Percentiles rank a stretch among this genome's conserved stretches.
These are phyloP conservation scores for Noctuana brunneofusca DNA, from an alignment of 2,888 invertebrate species.

Conservation along the genomic window DNA sequence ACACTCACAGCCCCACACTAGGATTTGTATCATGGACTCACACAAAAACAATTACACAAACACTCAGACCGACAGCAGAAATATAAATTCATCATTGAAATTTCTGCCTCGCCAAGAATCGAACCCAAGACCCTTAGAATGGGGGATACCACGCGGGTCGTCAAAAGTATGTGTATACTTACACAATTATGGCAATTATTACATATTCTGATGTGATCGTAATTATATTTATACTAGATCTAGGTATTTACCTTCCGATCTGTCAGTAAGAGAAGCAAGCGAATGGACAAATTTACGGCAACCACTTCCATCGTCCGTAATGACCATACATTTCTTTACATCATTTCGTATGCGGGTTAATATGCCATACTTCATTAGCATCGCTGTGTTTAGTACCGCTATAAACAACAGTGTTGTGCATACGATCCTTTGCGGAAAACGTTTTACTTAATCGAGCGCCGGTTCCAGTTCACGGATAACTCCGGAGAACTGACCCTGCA, in stretches of 20 bases:
- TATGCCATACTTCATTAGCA: slow-evolving; percentile 28
- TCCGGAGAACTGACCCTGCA: slow-evolving; percentile 23
- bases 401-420: slow-evolving; percentile 18
- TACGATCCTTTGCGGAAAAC: slow-evolving; percentile 14
- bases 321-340: slow-evolving; percentile 29
- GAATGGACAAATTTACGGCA: background rate
- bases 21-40: too few relatives aligned
- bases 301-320: background rate
- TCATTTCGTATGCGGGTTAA: slow-evolving; percentile 30
- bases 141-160: too few relatives aligned
- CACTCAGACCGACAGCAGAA: too few relatives aligned
- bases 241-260: background rate
- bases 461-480: slow-evolving; percentile 24
- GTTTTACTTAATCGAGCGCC: slow-evolving; percentile 17
- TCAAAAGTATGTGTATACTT: too few relatives aligned
- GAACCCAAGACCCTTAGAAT: too few relatives aligned
- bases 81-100: too few relatives aligned
- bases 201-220: too few relatives aligned
- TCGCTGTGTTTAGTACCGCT: slow-evolving; percentile 28
- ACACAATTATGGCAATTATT: too few relatives aligned
- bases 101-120: too few relatives aligned
- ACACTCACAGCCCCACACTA: too few relatives aligned
- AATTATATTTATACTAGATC: too few relatives aligned
- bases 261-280: background rate
- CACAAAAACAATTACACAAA: too few relatives aligned